These are phyloP conservation scores for Melanerpes aurifrons DNA, from an alignment of 2,113 vertebrate genomes.

Conservation along the genomic window DNA sequence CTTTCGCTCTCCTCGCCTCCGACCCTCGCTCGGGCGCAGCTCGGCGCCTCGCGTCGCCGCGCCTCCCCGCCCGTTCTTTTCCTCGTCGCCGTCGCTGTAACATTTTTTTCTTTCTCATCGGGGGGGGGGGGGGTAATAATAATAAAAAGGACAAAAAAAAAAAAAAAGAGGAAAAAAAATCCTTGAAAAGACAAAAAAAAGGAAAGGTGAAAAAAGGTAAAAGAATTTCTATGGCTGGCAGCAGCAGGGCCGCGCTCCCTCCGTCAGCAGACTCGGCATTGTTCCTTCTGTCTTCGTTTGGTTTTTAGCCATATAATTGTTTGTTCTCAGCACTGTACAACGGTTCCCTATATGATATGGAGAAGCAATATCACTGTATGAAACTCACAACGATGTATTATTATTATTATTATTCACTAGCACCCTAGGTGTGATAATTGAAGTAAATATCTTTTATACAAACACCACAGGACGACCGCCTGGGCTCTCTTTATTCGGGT, in stretches of 20 bases:
- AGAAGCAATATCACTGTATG: constrained; percentile 99
- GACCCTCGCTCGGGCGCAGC: too few species aligned
- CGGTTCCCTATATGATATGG: constrained; percentile 98
- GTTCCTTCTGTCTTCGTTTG: constrained; percentile 80
- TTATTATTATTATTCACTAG: constrained; percentile 98
- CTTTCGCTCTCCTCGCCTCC: too few species aligned
- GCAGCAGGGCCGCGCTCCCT: constrained; percentile 73
- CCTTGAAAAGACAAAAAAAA: too few species aligned
- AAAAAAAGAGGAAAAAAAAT: constrained; percentile 51
- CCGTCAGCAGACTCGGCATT: constrained; percentile 70
- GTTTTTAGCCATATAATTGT: constrained; percentile 83
- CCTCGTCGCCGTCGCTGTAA: too few species aligned
- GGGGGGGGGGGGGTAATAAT: too few species aligned
- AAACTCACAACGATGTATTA: constrained; percentile 98
- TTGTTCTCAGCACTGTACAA: constrained; percentile 99
- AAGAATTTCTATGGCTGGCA: constrained; percentile 82
- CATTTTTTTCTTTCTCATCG: too few species aligned
- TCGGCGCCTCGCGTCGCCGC: too few species aligned
- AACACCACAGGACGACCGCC: constrained; percentile 82
- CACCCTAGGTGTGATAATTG: constrained; percentile 99
- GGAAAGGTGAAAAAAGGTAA: constrained; percentile 67
- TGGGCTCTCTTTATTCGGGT: constrained; percentile 82
- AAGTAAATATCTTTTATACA: constrained; percentile 99
- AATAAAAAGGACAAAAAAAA: constrained; percentile 65
- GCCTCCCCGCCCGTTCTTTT: too few species aligned